Evolutionary conservation across 2,797 vertebrate species (phyloP).

Genomic region (Xenentodon cancila): DNA sequence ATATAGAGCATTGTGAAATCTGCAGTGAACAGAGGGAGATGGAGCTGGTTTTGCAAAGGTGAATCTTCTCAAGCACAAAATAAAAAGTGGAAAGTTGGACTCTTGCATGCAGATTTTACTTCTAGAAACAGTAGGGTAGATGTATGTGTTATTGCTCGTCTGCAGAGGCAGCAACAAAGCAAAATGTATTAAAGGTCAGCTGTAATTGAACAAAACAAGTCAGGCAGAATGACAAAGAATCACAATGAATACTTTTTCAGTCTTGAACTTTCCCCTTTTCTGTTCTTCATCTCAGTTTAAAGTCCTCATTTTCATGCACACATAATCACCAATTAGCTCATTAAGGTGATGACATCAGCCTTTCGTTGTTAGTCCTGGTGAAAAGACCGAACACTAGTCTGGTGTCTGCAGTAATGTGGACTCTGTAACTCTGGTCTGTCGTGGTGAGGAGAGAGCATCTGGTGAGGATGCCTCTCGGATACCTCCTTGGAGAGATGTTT

Average conservation of each 20-base stretch:
- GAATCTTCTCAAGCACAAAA: conserved; percentile 34
- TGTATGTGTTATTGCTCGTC: conserved; percentile 53
- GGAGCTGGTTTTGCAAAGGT: conserved; percentile 35
- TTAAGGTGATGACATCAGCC: too few species aligned
- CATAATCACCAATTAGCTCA: background rate
- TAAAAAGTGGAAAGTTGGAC: conserved; percentile 21
- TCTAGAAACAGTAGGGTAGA: conserved; percentile 32
- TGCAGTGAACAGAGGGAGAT: conserved; percentile 30
- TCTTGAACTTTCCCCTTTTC: background rate
- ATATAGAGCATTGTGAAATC: conserved; percentile 21
- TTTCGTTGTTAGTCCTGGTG: too few species aligned
- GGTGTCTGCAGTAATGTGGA: too few species aligned
- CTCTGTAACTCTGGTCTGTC: too few species aligned
- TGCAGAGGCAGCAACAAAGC: conserved; percentile 9
- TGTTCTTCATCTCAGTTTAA: background rate
- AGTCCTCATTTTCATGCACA: background rate
- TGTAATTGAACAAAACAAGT: conserved; percentile 53
- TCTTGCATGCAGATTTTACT: conserved; percentile 19
- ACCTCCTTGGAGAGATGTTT: too few species aligned
- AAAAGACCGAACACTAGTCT: too few species aligned
- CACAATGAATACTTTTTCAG: conserved; percentile 33
- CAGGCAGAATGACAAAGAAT: conserved; percentile 43
- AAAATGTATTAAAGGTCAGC: conserved; percentile 38
- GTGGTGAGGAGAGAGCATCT: too few species aligned
- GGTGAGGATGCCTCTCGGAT: too few species aligned